Evolutionary conservation across 2,113 vertebrate species (phyloP).

Genomic region (Stercorarius parasiticus): DNA sequence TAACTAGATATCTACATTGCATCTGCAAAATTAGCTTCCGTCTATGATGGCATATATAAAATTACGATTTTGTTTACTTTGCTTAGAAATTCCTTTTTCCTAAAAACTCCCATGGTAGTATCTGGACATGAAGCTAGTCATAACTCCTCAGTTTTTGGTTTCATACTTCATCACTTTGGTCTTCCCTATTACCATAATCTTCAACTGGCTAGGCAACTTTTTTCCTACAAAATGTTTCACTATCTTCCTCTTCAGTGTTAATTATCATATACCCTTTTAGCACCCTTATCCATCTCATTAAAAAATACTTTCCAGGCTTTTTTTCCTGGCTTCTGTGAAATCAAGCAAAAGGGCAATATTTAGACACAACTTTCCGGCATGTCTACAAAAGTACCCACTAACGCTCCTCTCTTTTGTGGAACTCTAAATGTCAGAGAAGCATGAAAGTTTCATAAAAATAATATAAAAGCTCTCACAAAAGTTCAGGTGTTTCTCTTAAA

Average conservation of each 20-base stretch:
- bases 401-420: accelerated
- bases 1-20: background rate
- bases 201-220: background rate
- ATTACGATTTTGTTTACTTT: background rate
- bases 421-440: background rate
- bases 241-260: background rate
- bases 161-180: background rate
- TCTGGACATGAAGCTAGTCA: background rate
- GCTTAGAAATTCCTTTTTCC: background rate
- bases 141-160: background rate
- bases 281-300: background rate
- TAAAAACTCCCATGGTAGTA: background rate
- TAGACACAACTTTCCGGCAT: background rate
- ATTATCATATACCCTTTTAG: background rate
- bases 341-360: background rate
- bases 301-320: background rate
- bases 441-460: background rate
- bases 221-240: background rate
- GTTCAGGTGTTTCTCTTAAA: background rate
- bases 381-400: background rate
- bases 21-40: background rate
- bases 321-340: background rate
- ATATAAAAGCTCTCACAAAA: background rate
- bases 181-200: background rate
- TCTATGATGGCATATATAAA: background rate